phyloP scores from a whole-genome alignment of 2,888 invertebrate genomes.

The Pandemis corylana region DNA sequence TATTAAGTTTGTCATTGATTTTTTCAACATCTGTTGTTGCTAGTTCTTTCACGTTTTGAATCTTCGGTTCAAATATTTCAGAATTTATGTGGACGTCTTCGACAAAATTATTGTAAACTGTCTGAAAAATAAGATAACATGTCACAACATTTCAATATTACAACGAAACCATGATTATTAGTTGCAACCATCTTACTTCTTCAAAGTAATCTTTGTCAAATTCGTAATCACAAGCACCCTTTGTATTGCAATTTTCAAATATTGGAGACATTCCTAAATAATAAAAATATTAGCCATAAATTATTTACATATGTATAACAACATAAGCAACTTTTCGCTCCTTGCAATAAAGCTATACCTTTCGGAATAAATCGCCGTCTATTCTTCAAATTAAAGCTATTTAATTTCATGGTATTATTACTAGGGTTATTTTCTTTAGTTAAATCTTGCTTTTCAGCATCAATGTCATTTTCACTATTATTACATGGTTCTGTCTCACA shows the following conservation, averaged over 20 bases:
- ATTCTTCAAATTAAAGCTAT: conserved; percentile 67
- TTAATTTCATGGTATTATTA: neutral
- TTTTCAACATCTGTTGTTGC: conserved; percentile 60
- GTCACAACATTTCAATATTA: neutral
- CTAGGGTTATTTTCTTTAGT: neutral
- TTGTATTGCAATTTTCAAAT: conserved; percentile 65
- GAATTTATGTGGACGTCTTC: conserved; percentile 76
- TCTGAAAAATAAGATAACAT: conserved; percentile 56
- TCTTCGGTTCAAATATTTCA: conserved; percentile 67
- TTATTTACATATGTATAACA: no score
- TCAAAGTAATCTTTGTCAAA: conserved; percentile 64
- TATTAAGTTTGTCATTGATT: conserved; percentile 59
- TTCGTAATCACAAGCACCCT: conserved; percentile 52
- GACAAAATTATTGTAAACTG: conserved; percentile 73
- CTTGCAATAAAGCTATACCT: conserved; percentile 64
- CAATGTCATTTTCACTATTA: neutral
- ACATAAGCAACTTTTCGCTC: neutral
- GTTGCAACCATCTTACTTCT: conserved; percentile 58
- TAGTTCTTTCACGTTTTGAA: conserved; percentile 60
- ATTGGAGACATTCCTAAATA: conserved; percentile 83
- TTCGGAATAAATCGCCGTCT: conserved; percentile 84
- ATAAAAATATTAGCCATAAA: neutral
- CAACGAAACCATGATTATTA: conserved; percentile 7
- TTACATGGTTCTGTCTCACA: neutral
- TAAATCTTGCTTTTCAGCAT: neutral